Base-by-base conservation (phyloP, 2,888 invertebrate species). In the Eupithecia insigniata region DNA sequence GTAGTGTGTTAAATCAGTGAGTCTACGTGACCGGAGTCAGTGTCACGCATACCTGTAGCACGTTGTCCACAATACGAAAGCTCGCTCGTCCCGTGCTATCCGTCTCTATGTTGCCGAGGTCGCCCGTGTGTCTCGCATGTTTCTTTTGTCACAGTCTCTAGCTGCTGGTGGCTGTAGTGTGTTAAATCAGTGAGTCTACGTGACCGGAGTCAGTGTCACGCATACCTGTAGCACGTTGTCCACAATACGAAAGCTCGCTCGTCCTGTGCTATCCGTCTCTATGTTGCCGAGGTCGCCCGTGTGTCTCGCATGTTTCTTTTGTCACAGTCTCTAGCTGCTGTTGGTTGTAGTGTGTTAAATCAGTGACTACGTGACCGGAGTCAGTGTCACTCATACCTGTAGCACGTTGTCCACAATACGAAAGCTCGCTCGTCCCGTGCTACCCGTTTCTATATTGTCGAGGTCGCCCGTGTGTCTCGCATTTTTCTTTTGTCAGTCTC, bases 241-340 rank as follows among this genome's bases (percentile, higher is more conserved):
- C n/a, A n/a, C n/a, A n/a, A n/a, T n/a, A n/a, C n/a, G n/a, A n/a
- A n/a, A n/a, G n/a, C 89, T 90, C 0, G 97, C 97, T 0, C 96
- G 89, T 0, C 98, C 98, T 72, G 93, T 90, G 6, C 90, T 95
- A 71, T 96, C 96, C 2, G 97, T 97, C 26, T 94, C 93, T 4
- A 98, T 95, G 84, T 98, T 98, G 16, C 99, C 99, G 70, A 99
- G 94, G 89, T 99, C 99, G 0, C 99, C 99, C 28, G 97, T 96
- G 90, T 99, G 99, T 71, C 32, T 32, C 32, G 32, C 32, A 32
- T 6, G 32, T 32, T 99, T 96, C 1, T 60, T 34, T 2, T 83
- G 87, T 1, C 34, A 34, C 34, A 7, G 34, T 10, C 34, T 76
- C 97, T 96, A 8, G 22, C 34, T 34, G 34, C 34, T n/a, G 8